Evolutionary conservation across 1,140 invertebrate genomes (phyloP).

Genomic region (Tyrophagus putrescentiae): DNA sequence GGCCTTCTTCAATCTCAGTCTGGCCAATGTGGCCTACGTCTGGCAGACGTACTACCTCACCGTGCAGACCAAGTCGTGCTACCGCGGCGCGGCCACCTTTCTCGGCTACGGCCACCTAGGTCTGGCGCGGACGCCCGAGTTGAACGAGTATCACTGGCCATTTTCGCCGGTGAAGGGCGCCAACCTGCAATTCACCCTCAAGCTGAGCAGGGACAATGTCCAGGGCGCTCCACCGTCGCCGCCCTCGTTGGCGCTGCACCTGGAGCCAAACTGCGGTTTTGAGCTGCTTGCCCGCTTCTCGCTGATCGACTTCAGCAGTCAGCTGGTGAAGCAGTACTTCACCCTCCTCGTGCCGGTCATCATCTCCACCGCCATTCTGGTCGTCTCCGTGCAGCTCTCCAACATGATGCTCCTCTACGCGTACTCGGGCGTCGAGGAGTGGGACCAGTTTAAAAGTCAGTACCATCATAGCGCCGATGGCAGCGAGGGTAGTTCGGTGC

Average conservation of each 20-base stretch:
- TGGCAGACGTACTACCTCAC: constrained; percentile 21
- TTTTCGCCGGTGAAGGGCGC: not conserved
- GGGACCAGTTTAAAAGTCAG: not conserved
- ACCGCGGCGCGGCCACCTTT: not conserved
- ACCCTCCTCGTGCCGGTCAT: constrained; percentile 14
- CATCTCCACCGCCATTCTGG: not conserved
- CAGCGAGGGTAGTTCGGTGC: too few relatives aligned
- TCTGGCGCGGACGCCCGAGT: constrained; percentile 7
- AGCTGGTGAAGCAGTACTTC: constrained; percentile 20
- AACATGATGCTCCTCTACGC: not conserved
- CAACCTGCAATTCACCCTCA: constrained; percentile 3
- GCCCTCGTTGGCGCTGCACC: not conserved
- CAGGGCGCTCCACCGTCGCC: not conserved
- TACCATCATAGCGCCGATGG: not conserved
- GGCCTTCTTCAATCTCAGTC: constrained; percentile 18
- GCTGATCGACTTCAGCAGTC: constrained; percentile 1
- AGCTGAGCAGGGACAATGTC: constrained; percentile 8
- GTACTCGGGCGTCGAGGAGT: not conserved
- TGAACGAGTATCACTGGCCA: not conserved
- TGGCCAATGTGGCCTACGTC: constrained; percentile 13
- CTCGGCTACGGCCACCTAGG: constrained; percentile 6
- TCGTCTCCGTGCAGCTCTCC: constrained; percentile 10
- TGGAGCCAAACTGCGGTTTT: constrained; percentile 23
- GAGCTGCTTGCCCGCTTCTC: constrained; percentile 11
- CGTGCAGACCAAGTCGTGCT: constrained; percentile 18